Evolutionary conservation across 2,113 vertebrate genomes (phyloP).

Genomic region (Gnathonemus longibarbis): DNA sequence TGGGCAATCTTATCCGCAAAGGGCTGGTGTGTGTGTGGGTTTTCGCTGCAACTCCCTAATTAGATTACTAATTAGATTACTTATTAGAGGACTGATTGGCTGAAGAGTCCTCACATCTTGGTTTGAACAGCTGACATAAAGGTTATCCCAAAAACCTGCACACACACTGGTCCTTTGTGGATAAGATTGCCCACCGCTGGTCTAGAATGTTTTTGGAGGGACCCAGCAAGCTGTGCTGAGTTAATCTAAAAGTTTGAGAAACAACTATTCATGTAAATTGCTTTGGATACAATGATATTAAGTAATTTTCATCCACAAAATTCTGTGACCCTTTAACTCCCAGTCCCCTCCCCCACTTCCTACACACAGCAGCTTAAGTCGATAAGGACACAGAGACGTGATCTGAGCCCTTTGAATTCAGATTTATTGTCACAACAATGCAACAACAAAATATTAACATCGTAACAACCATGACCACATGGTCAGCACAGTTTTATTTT

Average conservation of each 20-base stretch:
- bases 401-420: constrained; percentile 54
- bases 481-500: constrained; percentile 28
- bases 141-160: too few species aligned
- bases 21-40: too few species aligned
- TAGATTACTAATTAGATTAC: too few species aligned
- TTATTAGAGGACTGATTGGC: too few species aligned
- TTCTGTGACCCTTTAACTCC: neutral
- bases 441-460: constrained; percentile 42
- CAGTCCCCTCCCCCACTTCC: neutral
- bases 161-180: too few species aligned
- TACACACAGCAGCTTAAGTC: neutral
- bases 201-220: neutral
- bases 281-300: neutral
- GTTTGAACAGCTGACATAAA: too few species aligned
- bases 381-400: constrained; percentile 40
- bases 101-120: too few species aligned
- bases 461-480: constrained; percentile 37
- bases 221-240: neutral
- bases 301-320: neutral
- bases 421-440: constrained; percentile 53
- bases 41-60: too few species aligned
- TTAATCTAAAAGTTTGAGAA: neutral
- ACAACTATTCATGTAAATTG: neutral
- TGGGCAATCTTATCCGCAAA: too few species aligned
- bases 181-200: neutral